Evolutionary conservation across 2,888 invertebrate species (phyloP).

Genomic region (Xylophagus ater): DNA sequence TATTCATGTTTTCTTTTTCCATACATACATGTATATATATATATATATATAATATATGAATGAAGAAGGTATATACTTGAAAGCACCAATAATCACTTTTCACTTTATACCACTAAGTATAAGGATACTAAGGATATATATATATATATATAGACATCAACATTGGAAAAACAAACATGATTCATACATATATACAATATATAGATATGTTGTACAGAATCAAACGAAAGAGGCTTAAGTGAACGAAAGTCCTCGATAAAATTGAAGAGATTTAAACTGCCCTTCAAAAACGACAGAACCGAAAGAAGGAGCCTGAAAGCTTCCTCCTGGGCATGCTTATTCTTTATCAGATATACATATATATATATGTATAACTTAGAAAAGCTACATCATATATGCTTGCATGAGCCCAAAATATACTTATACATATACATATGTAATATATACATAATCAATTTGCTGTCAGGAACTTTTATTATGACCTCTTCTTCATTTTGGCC

Average conservation of each 20-base stretch:
- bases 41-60: too few relatives aligned
- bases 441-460: slow-evolving; percentile 11
- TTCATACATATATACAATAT: too few relatives aligned
- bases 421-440: not conserved
- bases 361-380: not conserved
- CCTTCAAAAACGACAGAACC: slow-evolving; percentile 8
- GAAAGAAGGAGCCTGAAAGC: slow-evolving; percentile 9
- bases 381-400: too few relatives aligned
- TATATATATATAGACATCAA: too few relatives aligned
- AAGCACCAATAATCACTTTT: slow-evolving; percentile 1
- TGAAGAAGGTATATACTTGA: too few relatives aligned
- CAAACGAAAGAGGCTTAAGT: slow-evolving; percentile 6
- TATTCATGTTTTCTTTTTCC: too few relatives aligned
- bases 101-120: not conserved
- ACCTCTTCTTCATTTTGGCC: slow-evolving; percentile 7
- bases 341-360: slow-evolving; percentile 6
- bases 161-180: slow-evolving; percentile 4
- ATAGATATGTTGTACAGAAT: too few relatives aligned
- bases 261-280: slow-evolving; percentile 14
- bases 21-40: too few relatives aligned
- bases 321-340: slow-evolving; percentile 13
- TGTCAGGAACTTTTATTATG: slow-evolving; percentile 11
- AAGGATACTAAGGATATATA: too few relatives aligned
- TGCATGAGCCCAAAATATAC: not conserved
- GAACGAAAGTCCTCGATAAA: slow-evolving; percentile 13